Evolutionary conservation across 2,888 invertebrate genomes (phyloP).

Genomic region (Eristalis arbustorum): DNA sequence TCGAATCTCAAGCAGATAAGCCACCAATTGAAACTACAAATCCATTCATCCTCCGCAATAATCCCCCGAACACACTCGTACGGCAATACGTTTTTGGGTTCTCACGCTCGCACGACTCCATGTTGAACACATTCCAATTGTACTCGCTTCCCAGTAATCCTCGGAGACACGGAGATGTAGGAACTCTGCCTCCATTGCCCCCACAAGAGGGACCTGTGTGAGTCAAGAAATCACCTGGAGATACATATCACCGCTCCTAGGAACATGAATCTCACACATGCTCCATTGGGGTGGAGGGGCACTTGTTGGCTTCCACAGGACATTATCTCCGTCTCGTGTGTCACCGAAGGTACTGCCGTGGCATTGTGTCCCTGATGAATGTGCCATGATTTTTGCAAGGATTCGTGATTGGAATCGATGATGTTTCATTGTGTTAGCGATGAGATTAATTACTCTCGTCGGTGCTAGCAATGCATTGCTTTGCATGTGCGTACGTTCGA

Average conservation of each 20-base stretch:
- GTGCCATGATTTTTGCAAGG: conserved; percentile 37
- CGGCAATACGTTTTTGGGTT: background rate
- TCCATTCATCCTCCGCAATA: background rate
- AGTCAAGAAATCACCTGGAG: background rate
- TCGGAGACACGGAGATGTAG: background rate
- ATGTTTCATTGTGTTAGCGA: conserved; percentile 6
- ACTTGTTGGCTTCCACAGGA: conserved; percentile 18
- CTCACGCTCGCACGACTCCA: background rate
- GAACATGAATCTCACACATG: background rate
- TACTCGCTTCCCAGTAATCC: background rate
- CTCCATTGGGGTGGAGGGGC: background rate
- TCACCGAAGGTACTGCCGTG: background rate
- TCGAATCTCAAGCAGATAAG: background rate
- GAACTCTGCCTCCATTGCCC: background rate
- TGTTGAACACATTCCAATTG: background rate
- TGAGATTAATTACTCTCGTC: background rate
- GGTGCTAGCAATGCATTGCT: background rate
- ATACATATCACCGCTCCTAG: background rate
- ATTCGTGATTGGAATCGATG: conserved; percentile 43
- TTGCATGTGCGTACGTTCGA: background rate
- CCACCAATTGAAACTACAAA: background rate
- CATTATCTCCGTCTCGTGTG: conserved; percentile 6
- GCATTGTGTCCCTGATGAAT: conserved; percentile 8
- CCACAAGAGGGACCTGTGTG: background rate
- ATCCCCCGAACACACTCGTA: background rate